A percentile compares a stretch with the other conserved stretches of the same genome.
These are phyloP conservation scores for Drosophila kohkoa DNA, from an alignment of 1,140 invertebrate species.

Conservation along the genomic window DNA sequence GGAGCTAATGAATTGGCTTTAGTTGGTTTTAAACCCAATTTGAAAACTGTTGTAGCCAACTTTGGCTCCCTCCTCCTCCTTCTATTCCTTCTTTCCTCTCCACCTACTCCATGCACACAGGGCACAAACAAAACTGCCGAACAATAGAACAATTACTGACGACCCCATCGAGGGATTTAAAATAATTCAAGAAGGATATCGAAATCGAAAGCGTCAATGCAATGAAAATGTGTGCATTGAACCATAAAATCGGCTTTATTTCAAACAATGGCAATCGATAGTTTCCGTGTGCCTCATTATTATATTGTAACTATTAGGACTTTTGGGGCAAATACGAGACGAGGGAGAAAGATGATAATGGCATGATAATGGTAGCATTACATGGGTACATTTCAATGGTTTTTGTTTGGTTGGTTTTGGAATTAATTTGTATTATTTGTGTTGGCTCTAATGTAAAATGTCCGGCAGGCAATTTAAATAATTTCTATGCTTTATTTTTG, in stretches of 20 bases:
- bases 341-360: no score
- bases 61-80: no score
- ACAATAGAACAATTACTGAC: slow-evolving; percentile 15
- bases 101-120: no score
- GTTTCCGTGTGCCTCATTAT: slow-evolving; percentile 4
- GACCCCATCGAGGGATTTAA: slow-evolving; percentile 1
- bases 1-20: background rate
- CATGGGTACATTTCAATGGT: background rate
- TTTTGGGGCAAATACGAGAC: background rate
- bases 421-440: slow-evolving; percentile 6
- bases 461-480: slow-evolving; percentile 2
- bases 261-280: slow-evolving; percentile 8
- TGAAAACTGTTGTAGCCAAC: no score
- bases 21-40: background rate
- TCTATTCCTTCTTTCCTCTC: no score
- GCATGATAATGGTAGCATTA: background rate
- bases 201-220: slow-evolving; percentile 2
- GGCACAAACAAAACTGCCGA: no score
- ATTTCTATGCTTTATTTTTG: background rate
- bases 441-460: background rate
- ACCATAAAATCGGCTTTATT: slow-evolving; percentile 7
- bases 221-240: slow-evolving; percentile 10
- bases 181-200: slow-evolving; percentile 9
- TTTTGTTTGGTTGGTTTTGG: slow-evolving; percentile 5
- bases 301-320: background rate